Evolutionary conservation across 2,888 invertebrate species (phyloP).

Genomic region (Nomada ruficornis): DNA sequence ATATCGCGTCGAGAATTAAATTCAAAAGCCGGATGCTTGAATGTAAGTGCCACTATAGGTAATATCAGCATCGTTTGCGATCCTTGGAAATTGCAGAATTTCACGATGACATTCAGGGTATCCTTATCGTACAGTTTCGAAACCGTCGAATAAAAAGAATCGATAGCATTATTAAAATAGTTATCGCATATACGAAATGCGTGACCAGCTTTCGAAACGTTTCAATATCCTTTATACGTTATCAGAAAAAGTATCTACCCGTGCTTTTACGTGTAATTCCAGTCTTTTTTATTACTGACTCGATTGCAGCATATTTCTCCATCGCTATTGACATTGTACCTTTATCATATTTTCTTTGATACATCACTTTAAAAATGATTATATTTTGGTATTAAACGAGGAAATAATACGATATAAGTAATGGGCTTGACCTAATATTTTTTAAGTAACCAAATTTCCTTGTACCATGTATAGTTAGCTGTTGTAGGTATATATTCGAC

Average conservation of each 20-base stretch:
- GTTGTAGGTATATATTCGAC: too few species aligned
- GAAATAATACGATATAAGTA: too few species aligned
- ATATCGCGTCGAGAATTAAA: conserved; percentile 21
- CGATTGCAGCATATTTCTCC: too few species aligned
- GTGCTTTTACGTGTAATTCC: not conserved
- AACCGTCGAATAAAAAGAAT: not conserved
- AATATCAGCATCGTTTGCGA: conserved; percentile 16
- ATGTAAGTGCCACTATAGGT: conserved; percentile 7
- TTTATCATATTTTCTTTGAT: too few species aligned
- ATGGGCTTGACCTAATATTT: too few species aligned
- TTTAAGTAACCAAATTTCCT: too few species aligned
- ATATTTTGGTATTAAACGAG: too few species aligned
- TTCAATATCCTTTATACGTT: too few species aligned
- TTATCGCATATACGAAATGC: not conserved
- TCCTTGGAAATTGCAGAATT: conserved; percentile 1
- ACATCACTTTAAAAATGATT: too few species aligned
- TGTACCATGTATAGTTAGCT: too few species aligned
- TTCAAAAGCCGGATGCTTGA: conserved; percentile 22
- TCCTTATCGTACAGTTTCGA: conserved; percentile 2
- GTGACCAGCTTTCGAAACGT: not conserved
- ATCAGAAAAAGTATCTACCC: too few species aligned
- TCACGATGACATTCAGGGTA: not conserved
- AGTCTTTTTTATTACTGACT: not conserved
- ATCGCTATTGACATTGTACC: too few species aligned
- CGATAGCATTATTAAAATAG: not conserved